phyloP scores from a whole-genome alignment of 2,797 vertebrate species.

The Neosalanx taihuensis region DNA sequence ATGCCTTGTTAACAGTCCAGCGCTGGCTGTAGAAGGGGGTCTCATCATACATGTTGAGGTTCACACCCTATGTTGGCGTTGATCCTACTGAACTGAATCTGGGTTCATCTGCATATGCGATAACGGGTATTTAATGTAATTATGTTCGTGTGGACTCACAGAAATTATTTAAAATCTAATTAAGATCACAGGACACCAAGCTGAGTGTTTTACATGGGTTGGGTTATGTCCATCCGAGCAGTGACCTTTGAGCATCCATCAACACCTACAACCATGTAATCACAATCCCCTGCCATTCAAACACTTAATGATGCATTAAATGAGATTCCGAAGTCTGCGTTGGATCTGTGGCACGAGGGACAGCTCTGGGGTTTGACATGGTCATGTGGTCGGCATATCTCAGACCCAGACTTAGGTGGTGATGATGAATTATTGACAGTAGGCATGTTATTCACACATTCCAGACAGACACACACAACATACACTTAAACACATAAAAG shows the following conservation, averaged over 20 bases:
- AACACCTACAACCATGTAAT: background rate
- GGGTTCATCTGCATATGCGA: no score
- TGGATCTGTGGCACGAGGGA: slow-evolving; percentile 29
- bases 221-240: background rate
- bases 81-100: no score
- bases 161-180: no score
- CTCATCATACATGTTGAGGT: background rate
- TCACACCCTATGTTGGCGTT: background rate
- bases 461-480: slow-evolving; percentile 9
- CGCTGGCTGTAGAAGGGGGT: no score
- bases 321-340: slow-evolving; percentile 24
- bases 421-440: slow-evolving; percentile 60
- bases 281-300: background rate
- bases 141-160: no score
- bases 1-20: background rate
- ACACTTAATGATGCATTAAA: slow-evolving; percentile 23
- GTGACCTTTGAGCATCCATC: background rate
- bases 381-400: slow-evolving; percentile 8
- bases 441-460: slow-evolving; percentile 43
- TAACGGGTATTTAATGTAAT: no score
- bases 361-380: slow-evolving; percentile 27
- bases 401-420: slow-evolving; percentile 58
- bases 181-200: no score
- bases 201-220: background rate
- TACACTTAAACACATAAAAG: background rate